Conservation (phyloP, 2,113 vertebrate species). For the Todiramphus chloris region DNA sequence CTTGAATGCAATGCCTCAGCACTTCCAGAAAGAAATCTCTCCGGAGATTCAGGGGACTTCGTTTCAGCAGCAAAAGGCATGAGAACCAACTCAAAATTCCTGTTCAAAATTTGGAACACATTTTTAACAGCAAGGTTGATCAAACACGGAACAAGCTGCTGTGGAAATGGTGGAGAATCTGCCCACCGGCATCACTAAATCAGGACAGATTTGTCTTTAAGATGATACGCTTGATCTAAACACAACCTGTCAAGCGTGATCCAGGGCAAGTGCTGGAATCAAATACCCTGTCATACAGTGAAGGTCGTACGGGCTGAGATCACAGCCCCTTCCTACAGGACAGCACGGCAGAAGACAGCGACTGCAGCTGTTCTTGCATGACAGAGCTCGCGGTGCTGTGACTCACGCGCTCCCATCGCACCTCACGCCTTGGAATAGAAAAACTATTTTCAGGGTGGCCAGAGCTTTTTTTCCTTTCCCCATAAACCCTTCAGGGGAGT, state of each 20-base stretch:
- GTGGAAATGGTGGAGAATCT: accelerated
- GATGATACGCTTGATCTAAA: background rate
- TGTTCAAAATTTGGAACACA: background rate
- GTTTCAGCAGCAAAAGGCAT: background rate
- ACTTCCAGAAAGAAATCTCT: background rate
- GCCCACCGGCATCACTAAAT: background rate
- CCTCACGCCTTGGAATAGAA: background rate
- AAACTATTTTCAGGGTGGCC: background rate
- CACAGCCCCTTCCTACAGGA: background rate
- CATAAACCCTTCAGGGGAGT: background rate
- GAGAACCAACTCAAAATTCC: accelerated
- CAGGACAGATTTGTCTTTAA: background rate
- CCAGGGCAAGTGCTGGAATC: background rate
- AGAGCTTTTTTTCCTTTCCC: background rate
- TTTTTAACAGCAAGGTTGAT: background rate
- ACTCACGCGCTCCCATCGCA: accelerated
- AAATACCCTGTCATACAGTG: background rate
- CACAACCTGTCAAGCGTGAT: background rate
- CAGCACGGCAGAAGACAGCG: background rate
- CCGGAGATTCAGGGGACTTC: background rate
- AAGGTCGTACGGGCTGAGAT: background rate
- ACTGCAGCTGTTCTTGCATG: background rate
- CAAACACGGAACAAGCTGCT: background rate
- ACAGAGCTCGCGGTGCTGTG: accelerated
- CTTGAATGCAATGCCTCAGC: accelerated